Base-by-base conservation (phyloP, 2,113 vertebrate genomes). In the Heterocephalus glaber region DNA sequence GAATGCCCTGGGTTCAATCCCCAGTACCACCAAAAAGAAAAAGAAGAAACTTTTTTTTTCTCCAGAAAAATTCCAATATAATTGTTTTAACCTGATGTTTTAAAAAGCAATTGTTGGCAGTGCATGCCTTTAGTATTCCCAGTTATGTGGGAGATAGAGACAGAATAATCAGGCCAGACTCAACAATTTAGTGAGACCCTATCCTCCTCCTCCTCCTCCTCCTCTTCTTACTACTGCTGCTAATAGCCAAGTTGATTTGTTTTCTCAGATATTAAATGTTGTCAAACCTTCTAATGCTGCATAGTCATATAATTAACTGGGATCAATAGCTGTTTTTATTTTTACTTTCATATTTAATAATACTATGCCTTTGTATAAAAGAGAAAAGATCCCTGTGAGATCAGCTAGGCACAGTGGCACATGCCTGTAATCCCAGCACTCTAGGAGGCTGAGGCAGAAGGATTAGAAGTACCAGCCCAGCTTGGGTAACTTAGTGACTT, bases 321-420 rank as follows among this genome's bases (percentile, higher is more conserved):
- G 80, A 61, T 83, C 82, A 91, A 54, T 33, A 77, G 33, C 72
- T 54, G 35, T 56, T 94, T 88, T 79, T 84, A 30, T 54, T 24
- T 77, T 94, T 88, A 68, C 66, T 79, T 2, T 79, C 82, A 65
- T 60, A 13, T 90, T 86, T 86, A 96, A 86, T 90, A 70, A 56
- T 2, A 19, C 2, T 90, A 7, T 90, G n/a, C 35, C 63, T 90
- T 81, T 81, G 38, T 24, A 76, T 82, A 90, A 90, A 66, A 26
- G 58, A 85, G 47, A 66, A 84, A 84, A 84, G 44, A 81, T 74
- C 8, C 5, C 33, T 41, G 4, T 72, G 74, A 77, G 44, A 77
- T 26, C 26, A 30, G 28, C 14, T 26, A 49, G 26, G 26, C 14
- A 77, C 47, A 77, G 12, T 76, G 41, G 41, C 26, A 33, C 44